Evolutionary conservation across 2,888 invertebrate genomes (phyloP), one percentile per base, ranked within the genome.

Genomic region (Agrilus mali): DNA sequence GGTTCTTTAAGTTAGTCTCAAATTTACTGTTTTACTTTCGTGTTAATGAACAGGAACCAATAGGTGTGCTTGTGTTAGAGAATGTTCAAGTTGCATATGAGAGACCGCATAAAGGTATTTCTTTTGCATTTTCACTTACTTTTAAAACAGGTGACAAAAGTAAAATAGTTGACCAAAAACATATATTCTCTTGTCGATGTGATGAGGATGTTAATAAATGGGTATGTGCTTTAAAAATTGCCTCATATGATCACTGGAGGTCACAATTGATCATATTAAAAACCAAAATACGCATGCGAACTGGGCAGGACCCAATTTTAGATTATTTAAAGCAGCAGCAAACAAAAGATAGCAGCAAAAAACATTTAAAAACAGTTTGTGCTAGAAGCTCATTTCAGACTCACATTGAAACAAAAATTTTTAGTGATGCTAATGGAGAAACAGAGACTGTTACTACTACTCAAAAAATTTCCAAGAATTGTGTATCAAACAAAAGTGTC

Each of bases 21-120:
- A 86, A 86, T 64, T 72, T 85, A 56, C 65, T 86, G 40, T 86
- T 83, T 66, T 86, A 85, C 63, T 85, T 81, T 64, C 78, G 82
- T 60, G 73, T 84, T 49, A 82, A 77, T 63, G 76, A 77, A 41
- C 48, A 54, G 27, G 77, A 77, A 60, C 85, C 86, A 14, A 71
- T 78, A 32, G 86, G 86, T 37, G 74, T 84, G 22, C 75, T 86
- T 61, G 73, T 86, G 17, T 68, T 86, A 62, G 86, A 86, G 63
- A 83, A 85, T 61, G 79, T 61, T 73, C 58, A 77, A 71, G 55
- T 77, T 77, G 57, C 80, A 74, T 74, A 77, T 65, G 85, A 86
- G 61, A 72, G 73, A 52, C 77, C 75, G 10, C 75, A 75, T 51
- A 61, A 57, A 52, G 78, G 74, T 48, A 75, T 77, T 54, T 77